Evolutionary conservation across 2,113 vertebrate species (phyloP).

Genomic region (Sinocyclocheilus maitianheensis): DNA sequence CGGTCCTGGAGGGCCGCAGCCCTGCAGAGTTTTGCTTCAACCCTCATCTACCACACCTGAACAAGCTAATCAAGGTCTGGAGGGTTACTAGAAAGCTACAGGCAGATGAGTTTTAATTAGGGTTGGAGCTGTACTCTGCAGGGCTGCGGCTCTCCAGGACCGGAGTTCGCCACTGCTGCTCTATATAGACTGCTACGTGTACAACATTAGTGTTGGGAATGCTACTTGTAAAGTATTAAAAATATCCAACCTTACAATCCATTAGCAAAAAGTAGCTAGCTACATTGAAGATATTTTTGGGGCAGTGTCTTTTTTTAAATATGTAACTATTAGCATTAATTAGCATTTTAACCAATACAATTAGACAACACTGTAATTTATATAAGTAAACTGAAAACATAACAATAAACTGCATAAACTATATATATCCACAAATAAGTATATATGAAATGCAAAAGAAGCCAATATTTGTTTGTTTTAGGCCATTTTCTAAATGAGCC

Average conservation of each 20-base stretch:
- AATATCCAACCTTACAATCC: background rate
- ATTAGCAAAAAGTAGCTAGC: background rate
- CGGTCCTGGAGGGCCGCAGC: too few species aligned
- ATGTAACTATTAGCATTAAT: background rate
- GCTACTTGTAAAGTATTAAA: background rate
- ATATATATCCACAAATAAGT: background rate
- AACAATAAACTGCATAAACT: background rate
- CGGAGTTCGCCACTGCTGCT: too few species aligned
- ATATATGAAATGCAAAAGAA: background rate
- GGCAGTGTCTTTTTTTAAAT: too few species aligned
- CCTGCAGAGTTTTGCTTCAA: too few species aligned
- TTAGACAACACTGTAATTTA: background rate
- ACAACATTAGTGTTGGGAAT: background rate
- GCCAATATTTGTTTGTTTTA: background rate
- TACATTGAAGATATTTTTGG: background rate
- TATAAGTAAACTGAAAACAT: background rate
- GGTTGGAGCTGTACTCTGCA: too few species aligned
- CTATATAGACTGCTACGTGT: background rate
- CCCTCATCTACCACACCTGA: too few species aligned
- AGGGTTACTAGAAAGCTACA: too few species aligned
- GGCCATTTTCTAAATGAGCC: background rate
- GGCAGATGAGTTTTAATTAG: too few species aligned
- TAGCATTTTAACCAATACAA: background rate
- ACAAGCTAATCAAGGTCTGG: too few species aligned
- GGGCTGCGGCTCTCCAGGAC: too few species aligned